Conservation (phyloP, 35 echinoderm and acorn worm species). For the Lytechinus pictus region DNA sequence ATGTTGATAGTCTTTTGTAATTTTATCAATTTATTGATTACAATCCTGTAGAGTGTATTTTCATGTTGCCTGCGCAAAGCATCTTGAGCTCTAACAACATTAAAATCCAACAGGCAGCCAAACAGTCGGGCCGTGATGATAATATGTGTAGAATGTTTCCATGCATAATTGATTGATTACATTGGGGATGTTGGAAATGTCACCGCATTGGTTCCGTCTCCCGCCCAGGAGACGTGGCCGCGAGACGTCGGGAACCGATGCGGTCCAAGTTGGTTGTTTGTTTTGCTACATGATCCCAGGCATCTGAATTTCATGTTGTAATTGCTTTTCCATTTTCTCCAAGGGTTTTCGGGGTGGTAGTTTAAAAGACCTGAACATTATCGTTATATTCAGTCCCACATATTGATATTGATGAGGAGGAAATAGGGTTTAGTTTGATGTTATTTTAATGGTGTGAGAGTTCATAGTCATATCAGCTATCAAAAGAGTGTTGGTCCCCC, state of each 20-base stretch:
- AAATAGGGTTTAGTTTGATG: not conserved
- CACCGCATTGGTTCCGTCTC: not conserved
- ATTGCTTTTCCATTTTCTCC: slow-evolving; percentile 11
- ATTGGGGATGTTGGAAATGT: not conserved
- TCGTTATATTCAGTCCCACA: not conserved
- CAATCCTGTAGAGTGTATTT: no score
- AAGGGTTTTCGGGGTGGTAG: not conserved
- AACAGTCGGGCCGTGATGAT: not conserved
- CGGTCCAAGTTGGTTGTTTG: not conserved
- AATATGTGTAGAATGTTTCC: not conserved
- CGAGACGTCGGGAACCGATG: not conserved
- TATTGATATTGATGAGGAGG: not conserved
- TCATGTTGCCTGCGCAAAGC: no score
- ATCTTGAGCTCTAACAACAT: not conserved
- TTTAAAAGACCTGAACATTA: not conserved
- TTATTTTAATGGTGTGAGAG: not conserved
- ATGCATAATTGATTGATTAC: slow-evolving; percentile 20
- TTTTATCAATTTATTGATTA: no score
- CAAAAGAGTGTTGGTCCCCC: no score
- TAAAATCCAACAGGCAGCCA: not conserved
- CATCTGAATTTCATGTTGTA: not conserved
- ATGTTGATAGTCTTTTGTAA: no score
- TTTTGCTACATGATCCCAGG: not conserved
- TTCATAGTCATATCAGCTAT: not conserved
- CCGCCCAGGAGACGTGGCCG: not conserved